Evolutionary conservation across 2,113 vertebrate genomes (phyloP), one percentile per base, ranked within the genome.

Genomic region (Sinocyclocheilus anshuiensis): DNA sequence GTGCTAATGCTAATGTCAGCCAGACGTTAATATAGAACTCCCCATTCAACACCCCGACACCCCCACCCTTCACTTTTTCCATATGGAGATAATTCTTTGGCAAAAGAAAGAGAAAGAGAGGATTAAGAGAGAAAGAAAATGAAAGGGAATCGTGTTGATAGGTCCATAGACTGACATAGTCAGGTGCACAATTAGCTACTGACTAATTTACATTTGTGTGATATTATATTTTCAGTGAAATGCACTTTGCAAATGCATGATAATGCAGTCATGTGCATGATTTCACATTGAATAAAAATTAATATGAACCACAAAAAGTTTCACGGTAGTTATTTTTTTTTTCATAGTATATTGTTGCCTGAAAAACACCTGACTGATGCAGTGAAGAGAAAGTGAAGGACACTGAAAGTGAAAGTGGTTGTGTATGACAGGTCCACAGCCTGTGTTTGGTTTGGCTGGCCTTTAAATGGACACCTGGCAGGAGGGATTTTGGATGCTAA

Each of bases 1-100:
- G 99, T 99, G 97, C 97, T 97, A 99, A 99, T 99, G 97, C 95
- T 97, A 97, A 98, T 97, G 97, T 98, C 97, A 97, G 97, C 97
- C 95, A 95, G 96, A 95, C 97, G 98, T 98, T 99, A 98, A 98
- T 98, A 98, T 98, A 99, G 97, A 98, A 96, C 97, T 98, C 96
- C 97, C 97, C 97, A 96, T 97, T 96, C 96, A 63, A 55, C 59
- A 77, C 69, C 79, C 69, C 5, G 10, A 84, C 39, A 76, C 83
- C 75, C 42, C 63, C 78, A 82, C 85, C 77, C 95, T 95, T 96
- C 96, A 96, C 96, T 96, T 98, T 98, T 97, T 99, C 97, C 97
- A 97, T 97, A 97, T 96, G 92, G 92, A 91, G 92, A 93, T 89
- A 92, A 88, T 89, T 84, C 57, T 69, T 90, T 90, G 87, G 90